Evolutionary conservation across 2,888 invertebrate genomes (phyloP).

Genomic region (Melikaiella ostensackeni): DNA sequence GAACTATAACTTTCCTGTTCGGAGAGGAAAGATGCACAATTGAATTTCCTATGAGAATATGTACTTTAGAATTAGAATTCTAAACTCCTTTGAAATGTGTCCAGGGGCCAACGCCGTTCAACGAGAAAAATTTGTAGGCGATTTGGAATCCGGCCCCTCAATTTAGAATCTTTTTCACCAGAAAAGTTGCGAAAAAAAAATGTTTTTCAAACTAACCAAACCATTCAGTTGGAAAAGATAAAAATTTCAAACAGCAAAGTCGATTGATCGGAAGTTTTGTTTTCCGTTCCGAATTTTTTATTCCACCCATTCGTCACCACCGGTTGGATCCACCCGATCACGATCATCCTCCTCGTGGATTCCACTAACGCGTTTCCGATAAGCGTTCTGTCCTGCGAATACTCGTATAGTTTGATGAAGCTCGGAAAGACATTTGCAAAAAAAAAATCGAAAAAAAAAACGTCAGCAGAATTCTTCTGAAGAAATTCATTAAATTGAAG

Average conservation of each 20-base stretch:
- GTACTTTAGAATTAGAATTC: too few relatives aligned
- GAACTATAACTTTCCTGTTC: too few relatives aligned
- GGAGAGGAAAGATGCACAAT: too few relatives aligned
- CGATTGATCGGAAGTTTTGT: constrained; percentile 28
- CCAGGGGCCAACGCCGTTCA: too few relatives aligned
- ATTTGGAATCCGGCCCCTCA: too few relatives aligned
- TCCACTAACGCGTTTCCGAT: constrained; percentile 34
- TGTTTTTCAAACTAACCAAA: not conserved
- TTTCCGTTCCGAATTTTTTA: constrained; percentile 18
- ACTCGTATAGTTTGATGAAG: constrained; percentile 31
- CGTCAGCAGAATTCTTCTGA: not conserved
- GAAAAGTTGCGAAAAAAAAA: too few relatives aligned
- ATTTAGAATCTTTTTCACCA: too few relatives aligned
- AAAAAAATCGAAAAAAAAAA: constrained; percentile 4
- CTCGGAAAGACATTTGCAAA: constrained; percentile 19
- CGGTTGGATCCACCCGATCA: constrained; percentile 4
- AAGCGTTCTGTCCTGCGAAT: constrained; percentile 18
- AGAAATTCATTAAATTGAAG: not conserved
- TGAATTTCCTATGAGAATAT: too few relatives aligned
- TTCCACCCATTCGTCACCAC: constrained; percentile 25
- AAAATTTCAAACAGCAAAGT: constrained; percentile 11
- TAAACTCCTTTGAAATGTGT: too few relatives aligned
- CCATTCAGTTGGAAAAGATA: not conserved
- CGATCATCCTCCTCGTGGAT: constrained; percentile 19
- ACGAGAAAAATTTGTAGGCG: too few relatives aligned